Evolutionary conservation across 2,797 vertebrate genomes (phyloP), one percentile per base, ranked within the genome.

Genomic region (Phaenicophaeus curvirostris): DNA sequence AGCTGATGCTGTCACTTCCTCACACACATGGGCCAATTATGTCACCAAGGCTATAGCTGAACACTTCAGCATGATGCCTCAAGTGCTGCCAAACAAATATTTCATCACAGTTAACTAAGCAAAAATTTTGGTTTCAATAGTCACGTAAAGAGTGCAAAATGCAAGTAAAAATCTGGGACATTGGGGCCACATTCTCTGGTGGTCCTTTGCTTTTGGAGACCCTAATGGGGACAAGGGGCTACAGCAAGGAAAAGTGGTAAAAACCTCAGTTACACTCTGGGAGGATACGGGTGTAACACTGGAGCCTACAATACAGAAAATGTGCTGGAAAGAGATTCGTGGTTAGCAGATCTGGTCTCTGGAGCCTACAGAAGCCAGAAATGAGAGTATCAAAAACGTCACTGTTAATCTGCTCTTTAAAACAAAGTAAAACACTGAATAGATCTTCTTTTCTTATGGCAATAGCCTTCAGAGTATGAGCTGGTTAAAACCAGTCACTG

Each of bases 1-100:
- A 89, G 76, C 31, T 69, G 92, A 93, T 89, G 85, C 66, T 86
- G 66, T 93, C 87, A 86, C 79, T 94, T 89, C 93, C 89, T 91
- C 0, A 0, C 27, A 75, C 33, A 69, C 24, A 48, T 9, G 48
- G 55, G 55, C 25, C 66, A 87, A 13, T 25, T 91, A 71, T 91
- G 59, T 95, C 92, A 91, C 62, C 58, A 54, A 57, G 48, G 67
- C 48, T 86, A 33, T 35, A 73, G 55, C 76, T 62, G 94, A 89
- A 87, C 46, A 61, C 68, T 94, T 87, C 5, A 53, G 33, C 12
- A n/a, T 0, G 11, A 59, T 28, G 59, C 58, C 27, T 83, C 30
- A 10, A 87, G 51, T 58, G 48, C 28, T 94, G 87, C 69, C 82
- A 84, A 91, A 63, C 30, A 85, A 59, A 81, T 42, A 10, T 71